Evolutionary conservation across 2,888 invertebrate species (phyloP), one percentile per base, ranked within the genome.

Genomic region (Exocentrus adspersus): DNA sequence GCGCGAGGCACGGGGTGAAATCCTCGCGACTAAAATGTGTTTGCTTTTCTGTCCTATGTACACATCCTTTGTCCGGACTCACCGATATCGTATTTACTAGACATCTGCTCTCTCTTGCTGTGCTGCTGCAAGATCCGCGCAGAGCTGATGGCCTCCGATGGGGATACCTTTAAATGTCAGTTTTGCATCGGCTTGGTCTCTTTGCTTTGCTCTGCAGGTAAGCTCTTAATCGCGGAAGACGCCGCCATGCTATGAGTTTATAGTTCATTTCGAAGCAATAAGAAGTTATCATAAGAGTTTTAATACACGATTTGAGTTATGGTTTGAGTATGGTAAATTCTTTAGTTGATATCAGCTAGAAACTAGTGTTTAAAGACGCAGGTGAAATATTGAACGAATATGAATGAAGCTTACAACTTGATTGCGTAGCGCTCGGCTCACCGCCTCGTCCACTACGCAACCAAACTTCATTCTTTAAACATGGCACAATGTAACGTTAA

Each of bases 31-130:
- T 79, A 78, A 79, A 79, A 80, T 80, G 79, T 81, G 80, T 81
- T 82, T 82, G 78, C 81, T 81, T 78, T 80, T 80, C 78, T 77
- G 81, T 82, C 82, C 82, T 82, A 82, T 82, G 82, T 81, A 82
- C 81, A 82, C 82, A 82, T 79, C 80, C 82, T 82, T 82, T 82
- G 81, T 81, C 80, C 80, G 79, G 78, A 75, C 79, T 75, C 79
- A 78, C 80, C 79, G 80, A 80, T 80, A 80, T 80, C 80, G 79
- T 80, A 80, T 80, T 80, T 81, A 79, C 81, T 77, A 78, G 78
- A 80, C 79, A 80, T 81, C 81, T 81, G 81, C 81, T 81, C 80
- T 74, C 75, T 71, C 73, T 72, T n/a, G n/a, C n/a, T n/a, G n/a
- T n/a, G n/a, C 69, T 52, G 19, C 32, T 57, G 57, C 19, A 45